Evolutionary conservation across 2,888 invertebrate genomes (phyloP).

Genomic region (Sisyra terminalis): DNA sequence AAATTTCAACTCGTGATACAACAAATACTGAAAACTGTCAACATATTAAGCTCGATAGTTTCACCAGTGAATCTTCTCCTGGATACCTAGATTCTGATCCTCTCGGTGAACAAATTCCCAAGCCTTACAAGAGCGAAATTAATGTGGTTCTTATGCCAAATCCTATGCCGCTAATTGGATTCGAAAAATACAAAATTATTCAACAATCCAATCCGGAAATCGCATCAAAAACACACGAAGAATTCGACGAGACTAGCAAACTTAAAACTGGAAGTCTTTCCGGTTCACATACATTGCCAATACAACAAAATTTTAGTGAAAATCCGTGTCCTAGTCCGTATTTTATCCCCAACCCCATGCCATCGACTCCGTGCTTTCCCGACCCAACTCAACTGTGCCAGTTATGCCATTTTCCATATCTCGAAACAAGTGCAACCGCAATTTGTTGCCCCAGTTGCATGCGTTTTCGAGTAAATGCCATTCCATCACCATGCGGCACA

Average conservation of each 20-base stretch:
- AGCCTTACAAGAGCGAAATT: conserved; percentile 25
- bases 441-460: too few relatives aligned
- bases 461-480: too few relatives aligned
- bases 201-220: conserved; percentile 9
- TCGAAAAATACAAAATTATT: conserved; percentile 24
- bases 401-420: too few relatives aligned
- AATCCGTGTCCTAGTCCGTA: not conserved
- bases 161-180: conserved; percentile 26
- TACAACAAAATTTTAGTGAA: not conserved
- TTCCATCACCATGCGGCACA: too few relatives aligned
- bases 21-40: conserved; percentile 1
- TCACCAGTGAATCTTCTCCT: conserved; percentile 2
- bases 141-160: conserved; percentile 27
- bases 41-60: conserved; percentile 1
- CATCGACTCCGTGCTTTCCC: too few relatives aligned
- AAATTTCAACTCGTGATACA: conserved; percentile 9
- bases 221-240: conserved; percentile 1
- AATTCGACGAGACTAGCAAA: not conserved
- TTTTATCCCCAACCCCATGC: not conserved
- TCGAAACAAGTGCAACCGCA: too few relatives aligned
- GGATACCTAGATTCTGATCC: not conserved
- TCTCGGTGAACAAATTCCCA: conserved; percentile 12
- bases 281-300: conserved; percentile 2
- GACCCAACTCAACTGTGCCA: too few relatives aligned
- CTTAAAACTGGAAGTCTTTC: not conserved